phyloP scores from a whole-genome alignment of 1,140 invertebrate species.

The Drosophila biarmipes region DNA sequence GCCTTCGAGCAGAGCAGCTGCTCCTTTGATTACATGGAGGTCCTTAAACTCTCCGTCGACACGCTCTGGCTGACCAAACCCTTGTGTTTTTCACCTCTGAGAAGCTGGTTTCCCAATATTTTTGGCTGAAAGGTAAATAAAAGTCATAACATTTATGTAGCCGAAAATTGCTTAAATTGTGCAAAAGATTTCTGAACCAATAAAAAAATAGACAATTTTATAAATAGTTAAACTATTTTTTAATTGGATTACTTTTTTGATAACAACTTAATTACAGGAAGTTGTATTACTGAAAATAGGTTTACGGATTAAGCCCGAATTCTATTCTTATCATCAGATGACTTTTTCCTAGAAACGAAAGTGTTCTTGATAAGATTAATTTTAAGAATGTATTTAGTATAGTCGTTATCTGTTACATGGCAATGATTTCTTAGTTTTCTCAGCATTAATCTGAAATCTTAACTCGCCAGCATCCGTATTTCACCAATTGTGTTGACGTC shows the following conservation, averaged over 20 bases:
- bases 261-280: too few relatives aligned
- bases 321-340: too few relatives aligned
- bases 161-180: background rate
- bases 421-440: constrained; percentile 22
- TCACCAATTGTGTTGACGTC: constrained; percentile 38
- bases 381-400: constrained; percentile 6
- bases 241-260: background rate
- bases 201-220: constrained; percentile 14
- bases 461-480: constrained; percentile 5
- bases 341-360: too few relatives aligned
- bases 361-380: too few relatives aligned
- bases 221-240: background rate
- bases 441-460: constrained; percentile 11
- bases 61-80: constrained; percentile 79
- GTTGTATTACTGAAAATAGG: too few relatives aligned
- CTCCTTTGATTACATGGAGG: constrained; percentile 73
- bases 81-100: constrained; percentile 68
- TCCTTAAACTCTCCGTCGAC: constrained; percentile 73
- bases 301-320: too few relatives aligned
- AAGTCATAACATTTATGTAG: background rate
- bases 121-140: constrained; percentile 51
- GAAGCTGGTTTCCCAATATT: constrained; percentile 77
- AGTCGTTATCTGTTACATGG: constrained; percentile 14
- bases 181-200: background rate
- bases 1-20: constrained; percentile 71